These are phyloP conservation scores for Oreochromis aureus DNA, from an alignment of 2,113 vertebrate genomes.

Conservation along the genomic window DNA sequence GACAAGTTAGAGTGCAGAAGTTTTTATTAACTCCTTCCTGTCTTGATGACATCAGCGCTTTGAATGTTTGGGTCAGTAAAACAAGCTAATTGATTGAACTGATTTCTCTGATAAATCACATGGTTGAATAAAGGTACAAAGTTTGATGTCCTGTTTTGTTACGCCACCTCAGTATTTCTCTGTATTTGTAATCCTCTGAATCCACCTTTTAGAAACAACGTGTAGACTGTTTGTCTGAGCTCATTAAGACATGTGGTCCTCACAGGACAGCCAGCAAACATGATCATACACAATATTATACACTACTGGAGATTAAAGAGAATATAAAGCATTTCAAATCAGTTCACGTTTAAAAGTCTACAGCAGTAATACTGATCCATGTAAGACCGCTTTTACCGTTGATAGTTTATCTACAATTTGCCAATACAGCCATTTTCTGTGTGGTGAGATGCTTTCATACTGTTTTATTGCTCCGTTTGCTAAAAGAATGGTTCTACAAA, in stretches of 20 bases:
- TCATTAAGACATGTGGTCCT: not conserved
- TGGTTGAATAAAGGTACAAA: not conserved
- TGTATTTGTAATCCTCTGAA: not conserved
- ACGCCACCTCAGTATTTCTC: fast-evolving
- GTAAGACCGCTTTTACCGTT: fast-evolving
- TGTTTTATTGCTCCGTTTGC: not conserved
- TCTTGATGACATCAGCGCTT: not conserved
- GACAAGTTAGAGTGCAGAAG: not conserved
- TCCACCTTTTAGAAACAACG: not conserved
- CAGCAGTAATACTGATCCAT: not conserved
- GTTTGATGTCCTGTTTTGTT: not conserved
- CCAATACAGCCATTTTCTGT: fast-evolving
- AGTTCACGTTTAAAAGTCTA: fast-evolving
- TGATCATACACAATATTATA: not conserved
- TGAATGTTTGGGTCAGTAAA: not conserved
- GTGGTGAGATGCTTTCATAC: fast-evolving
- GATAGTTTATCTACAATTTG: not conserved
- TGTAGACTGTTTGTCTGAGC: not conserved
- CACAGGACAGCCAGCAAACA: not conserved
- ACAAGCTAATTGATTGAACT: fast-evolving
- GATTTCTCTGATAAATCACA: not conserved
- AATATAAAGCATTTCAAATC: fast-evolving
- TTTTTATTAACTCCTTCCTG: not conserved
- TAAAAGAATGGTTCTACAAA: not conserved
- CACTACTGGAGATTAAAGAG: not conserved